Evolutionary conservation across 2,113 vertebrate genomes (phyloP).

Genomic region (Chamaetylas fuelleborni): DNA sequence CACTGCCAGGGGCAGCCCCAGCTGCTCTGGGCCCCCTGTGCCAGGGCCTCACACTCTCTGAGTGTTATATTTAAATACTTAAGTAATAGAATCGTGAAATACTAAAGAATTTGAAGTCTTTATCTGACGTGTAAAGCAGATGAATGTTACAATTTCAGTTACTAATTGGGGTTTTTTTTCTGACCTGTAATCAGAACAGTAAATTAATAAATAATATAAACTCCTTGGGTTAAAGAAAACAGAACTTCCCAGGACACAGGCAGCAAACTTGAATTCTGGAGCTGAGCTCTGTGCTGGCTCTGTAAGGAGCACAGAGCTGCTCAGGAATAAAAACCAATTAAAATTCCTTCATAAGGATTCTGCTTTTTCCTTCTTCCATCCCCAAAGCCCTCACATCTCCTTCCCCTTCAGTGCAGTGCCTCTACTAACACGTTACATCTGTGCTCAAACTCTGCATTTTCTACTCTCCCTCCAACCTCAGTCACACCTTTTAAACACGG

Average conservation of each 20-base stretch:
- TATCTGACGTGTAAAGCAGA: background rate
- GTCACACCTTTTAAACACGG: background rate
- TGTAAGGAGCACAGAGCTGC: background rate
- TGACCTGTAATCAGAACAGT: background rate
- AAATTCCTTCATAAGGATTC: background rate
- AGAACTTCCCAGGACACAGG: background rate
- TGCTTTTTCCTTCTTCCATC: background rate
- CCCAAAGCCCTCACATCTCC: background rate
- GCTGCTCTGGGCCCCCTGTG: background rate
- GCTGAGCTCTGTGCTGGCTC: background rate
- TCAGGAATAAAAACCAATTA: background rate
- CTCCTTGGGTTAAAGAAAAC: background rate
- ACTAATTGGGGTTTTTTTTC: background rate
- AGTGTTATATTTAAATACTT: background rate
- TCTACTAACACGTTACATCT: background rate
- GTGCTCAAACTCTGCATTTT: background rate
- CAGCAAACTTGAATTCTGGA: background rate
- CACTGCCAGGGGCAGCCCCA: background rate
- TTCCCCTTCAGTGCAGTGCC: background rate
- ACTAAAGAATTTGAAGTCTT: background rate
- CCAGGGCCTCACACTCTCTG: background rate
- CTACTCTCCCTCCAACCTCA: background rate
- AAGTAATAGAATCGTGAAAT: background rate
- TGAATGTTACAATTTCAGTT: background rate
- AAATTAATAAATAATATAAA: background rate